Percentiles rank a stretch among this genome's conserved stretches.
These are phyloP conservation scores for Toxonevra muliebris DNA, from an alignment of 2,888 invertebrate species.

Conservation along the genomic window DNA sequence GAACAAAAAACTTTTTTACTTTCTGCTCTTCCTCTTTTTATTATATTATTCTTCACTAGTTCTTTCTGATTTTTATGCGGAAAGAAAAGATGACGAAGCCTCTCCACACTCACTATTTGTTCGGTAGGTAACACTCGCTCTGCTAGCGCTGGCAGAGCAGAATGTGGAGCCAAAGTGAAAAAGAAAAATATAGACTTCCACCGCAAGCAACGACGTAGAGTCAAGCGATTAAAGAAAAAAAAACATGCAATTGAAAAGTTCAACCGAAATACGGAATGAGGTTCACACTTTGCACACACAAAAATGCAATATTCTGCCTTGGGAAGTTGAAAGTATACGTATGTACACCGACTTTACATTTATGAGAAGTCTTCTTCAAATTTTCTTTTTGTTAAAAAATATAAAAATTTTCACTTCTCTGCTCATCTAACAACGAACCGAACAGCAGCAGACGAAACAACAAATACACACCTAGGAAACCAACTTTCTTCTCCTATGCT, in stretches of 20 bases:
- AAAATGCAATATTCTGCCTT: conserved; percentile 22
- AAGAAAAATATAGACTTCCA: conserved; percentile 25
- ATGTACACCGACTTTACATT: conserved; percentile 5
- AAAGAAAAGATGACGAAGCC: conserved; percentile 26
- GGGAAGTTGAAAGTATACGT: conserved; percentile 1
- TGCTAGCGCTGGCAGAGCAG: background rate
- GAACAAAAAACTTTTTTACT: conserved; percentile 7
- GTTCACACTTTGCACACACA: conserved; percentile 21
- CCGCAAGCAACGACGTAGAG: conserved; percentile 17
- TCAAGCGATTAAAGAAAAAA: conserved; percentile 13
- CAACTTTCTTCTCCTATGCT: background rate
- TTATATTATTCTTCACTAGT: conserved; percentile 17
- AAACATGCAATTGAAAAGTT: conserved; percentile 28
- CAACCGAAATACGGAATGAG: conserved; percentile 32
- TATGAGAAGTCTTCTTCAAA: conserved; percentile 21
- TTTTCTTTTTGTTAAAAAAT: conserved; percentile 35
- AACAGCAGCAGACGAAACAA: conserved; percentile 35
- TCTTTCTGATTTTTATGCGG: conserved; percentile 19
- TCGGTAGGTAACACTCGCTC: conserved; percentile 5
- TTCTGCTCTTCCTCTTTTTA: conserved; percentile 14
- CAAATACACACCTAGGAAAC: conserved; percentile 34
- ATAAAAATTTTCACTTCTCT: conserved; percentile 37
- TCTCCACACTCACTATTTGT: conserved; percentile 5
- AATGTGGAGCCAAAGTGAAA: conserved; percentile 5
- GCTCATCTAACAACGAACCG: conserved; percentile 30